Base-by-base conservation (phyloP, 2,113 vertebrate genomes). In the Leptobrachium leishanense region DNA sequence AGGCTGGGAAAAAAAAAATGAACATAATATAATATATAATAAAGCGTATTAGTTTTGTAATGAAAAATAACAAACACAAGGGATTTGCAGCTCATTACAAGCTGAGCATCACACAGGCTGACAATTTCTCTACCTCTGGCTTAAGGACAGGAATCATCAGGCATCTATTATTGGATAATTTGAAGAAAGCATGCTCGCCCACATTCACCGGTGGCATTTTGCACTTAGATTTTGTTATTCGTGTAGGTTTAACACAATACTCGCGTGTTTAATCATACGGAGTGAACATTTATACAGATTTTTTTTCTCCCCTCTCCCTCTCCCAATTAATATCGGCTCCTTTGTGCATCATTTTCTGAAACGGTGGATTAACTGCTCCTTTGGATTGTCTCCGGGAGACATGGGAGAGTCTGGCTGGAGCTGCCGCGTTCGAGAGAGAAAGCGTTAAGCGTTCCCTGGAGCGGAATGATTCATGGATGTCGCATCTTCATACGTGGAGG, bases 11-110 rank as follows among this genome's bases (percentile, higher is more conserved):
- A 79, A 31, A 31, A 31, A 31, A 31, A 31, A 31, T 31, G 20
- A 31, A 31, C 20, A 31, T 31, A 31, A 72, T 72, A 72, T 55
- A 79, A 72, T 79, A 62, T 79, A 71, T 55, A 66, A 66, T 79
- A 79, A 79, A 72, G 46, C 50, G 69, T 72, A 72, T 79, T 79
- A 79, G 43, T 72, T 66, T 39, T n/a, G 9, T 72, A 72, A 79
- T 79, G 69, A 72, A 65, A 55, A 79, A 70, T 70, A 68, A 55
- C 76, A 72, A 59, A 78, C 68, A 72, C 69, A 43, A 40, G 69
- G 77, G 77, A 79, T 13, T 66, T 10, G 8, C 44, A 11, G 66
- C 77, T 72, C 41, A 72, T 79, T 79, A 65, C 59, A 72, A 72
- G 57, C 77, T 55, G 69, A n/a, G 5, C 15, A 8, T 39, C 59